Conservation (phyloP, 2,797 vertebrate species). For the Chloroceryle inda region DNA sequence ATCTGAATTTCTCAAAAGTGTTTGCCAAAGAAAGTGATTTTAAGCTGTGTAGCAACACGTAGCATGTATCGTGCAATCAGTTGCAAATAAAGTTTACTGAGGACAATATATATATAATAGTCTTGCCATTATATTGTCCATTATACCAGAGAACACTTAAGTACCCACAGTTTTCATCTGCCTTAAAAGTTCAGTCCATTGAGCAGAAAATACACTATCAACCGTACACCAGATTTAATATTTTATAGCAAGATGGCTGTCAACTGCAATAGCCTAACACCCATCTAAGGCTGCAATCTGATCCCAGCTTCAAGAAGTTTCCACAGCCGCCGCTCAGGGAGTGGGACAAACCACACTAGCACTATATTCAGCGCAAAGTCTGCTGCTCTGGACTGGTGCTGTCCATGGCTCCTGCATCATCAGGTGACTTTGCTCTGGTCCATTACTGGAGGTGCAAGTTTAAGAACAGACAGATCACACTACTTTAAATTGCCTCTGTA, state of each 20-base stretch:
- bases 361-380: not conserved
- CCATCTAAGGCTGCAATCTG: not conserved
- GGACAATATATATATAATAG: not conserved
- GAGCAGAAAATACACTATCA: not conserved
- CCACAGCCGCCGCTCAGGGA: not conserved
- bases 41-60: not conserved
- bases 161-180: not conserved
- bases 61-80: not conserved
- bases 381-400: not conserved
- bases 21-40: not conserved
- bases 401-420: not conserved
- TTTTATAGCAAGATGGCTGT: not conserved
- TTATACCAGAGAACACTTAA: not conserved
- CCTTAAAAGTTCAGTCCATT: not conserved
- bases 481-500: not conserved
- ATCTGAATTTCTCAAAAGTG: not conserved
- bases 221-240: not conserved
- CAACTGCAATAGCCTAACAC: not conserved
- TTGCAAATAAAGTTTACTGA: not conserved
- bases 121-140: not conserved
- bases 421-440: not conserved
- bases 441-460: not conserved
- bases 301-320: not conserved
- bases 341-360: not conserved
- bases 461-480: not conserved